phyloP scores from a whole-genome alignment of 2,797 vertebrate species.

The Morus bassanus region DNA sequence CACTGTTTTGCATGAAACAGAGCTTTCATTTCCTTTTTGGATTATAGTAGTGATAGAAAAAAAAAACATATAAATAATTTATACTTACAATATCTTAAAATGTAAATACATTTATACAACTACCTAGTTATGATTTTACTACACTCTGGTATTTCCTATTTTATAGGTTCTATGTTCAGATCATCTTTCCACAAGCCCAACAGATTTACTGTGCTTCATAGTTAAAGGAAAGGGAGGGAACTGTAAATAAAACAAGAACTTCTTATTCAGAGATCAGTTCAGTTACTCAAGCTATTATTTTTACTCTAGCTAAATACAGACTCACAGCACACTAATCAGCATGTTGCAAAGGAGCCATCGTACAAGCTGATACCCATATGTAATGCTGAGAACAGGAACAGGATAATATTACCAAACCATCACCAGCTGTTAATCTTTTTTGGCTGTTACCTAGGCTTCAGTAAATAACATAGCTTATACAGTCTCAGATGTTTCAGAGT shows the following conservation, averaged over 20 bases:
- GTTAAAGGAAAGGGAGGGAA: neutral
- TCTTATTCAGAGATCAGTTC: neutral
- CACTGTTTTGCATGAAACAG: neutral
- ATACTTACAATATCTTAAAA: neutral
- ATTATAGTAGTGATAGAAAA: neutral
- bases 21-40: neutral
- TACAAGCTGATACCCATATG: neutral
- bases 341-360: neutral
- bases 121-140: neutral
- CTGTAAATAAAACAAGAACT: neutral
- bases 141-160: neutral
- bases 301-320: neutral
- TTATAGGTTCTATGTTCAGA: neutral
- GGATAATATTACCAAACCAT: neutral
- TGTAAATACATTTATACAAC: neutral
- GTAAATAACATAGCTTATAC: neutral
- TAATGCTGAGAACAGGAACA: neutral
- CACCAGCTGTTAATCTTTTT: neutral
- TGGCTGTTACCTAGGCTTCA: neutral
- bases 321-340: neutral
- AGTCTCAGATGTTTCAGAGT: neutral
- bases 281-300: neutral
- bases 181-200: neutral
- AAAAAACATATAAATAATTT: neutral
- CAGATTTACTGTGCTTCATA: neutral